Percentiles rank a stretch among this genome's conserved stretches.
phyloP scores from a whole-genome alignment of 2,113 vertebrate genomes.

The Gobius niger region DNA sequence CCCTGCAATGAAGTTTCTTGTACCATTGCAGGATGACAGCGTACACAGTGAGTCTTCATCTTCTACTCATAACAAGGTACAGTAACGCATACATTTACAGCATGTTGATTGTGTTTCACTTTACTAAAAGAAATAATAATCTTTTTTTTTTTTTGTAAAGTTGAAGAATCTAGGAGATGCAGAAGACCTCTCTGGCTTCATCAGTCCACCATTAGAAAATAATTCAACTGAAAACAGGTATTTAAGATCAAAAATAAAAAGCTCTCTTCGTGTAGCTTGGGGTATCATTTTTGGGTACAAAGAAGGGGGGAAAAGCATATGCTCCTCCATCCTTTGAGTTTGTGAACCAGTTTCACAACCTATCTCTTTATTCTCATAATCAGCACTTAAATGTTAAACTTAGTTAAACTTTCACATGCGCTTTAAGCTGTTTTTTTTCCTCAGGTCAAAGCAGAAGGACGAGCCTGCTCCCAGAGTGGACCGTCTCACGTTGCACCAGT shows the following conservation, averaged over 20 bases:
- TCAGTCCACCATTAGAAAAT: background rate
- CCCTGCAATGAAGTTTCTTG: constrained; percentile 16
- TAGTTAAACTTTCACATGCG: too few species aligned
- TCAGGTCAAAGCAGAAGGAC: constrained; percentile 31
- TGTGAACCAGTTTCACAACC: too few species aligned
- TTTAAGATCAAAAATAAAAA: background rate
- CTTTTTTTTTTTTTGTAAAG: background rate
- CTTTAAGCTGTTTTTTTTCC: background rate
- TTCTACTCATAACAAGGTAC: constrained; percentile 62
- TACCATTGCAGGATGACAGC: constrained; percentile 60
- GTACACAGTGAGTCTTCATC: constrained; percentile 51
- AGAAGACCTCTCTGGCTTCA: background rate
- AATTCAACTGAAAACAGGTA: background rate
- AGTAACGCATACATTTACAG: background rate
- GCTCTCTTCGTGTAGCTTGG: too few species aligned
- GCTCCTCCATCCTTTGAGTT: too few species aligned
- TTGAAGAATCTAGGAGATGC: background rate
- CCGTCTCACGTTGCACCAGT: constrained; percentile 53
- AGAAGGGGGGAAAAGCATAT: too few species aligned
- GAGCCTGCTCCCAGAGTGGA: constrained; percentile 39
- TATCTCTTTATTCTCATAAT: too few species aligned
- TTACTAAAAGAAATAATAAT: background rate
- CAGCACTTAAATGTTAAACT: too few species aligned
- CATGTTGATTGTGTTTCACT: background rate
- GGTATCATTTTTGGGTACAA: too few species aligned